Conservation (phyloP, 2,113 vertebrate species). For the Sclerurus mexicanus region DNA sequence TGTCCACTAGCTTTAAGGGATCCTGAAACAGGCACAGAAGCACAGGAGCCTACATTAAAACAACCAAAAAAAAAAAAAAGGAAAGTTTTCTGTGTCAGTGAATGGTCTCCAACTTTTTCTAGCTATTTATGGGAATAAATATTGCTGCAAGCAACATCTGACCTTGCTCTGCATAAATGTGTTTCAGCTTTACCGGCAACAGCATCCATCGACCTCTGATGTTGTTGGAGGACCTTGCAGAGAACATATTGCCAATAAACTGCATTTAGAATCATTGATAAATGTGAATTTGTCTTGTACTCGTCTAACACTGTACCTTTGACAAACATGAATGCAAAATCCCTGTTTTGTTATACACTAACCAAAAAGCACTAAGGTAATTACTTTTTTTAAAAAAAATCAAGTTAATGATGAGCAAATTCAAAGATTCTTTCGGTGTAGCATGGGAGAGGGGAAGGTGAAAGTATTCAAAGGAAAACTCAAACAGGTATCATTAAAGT, state of each 20-base stretch:
- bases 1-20: background rate
- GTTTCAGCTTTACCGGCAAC: background rate
- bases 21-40: background rate
- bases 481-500: background rate
- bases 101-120: background rate
- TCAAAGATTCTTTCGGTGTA: background rate
- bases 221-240: background rate
- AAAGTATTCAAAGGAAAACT: background rate
- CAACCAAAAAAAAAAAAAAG: no score
- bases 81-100: background rate
- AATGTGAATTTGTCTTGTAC: background rate
- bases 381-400: background rate
- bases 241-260: background rate
- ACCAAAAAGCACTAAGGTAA: background rate
- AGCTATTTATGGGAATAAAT: background rate
- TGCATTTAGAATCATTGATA: background rate
- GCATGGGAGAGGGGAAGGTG: background rate
- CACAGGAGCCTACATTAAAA: background rate
- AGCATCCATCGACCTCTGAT: background rate
- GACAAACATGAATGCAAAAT: background rate
- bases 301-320: background rate
- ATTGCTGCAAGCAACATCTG: background rate
- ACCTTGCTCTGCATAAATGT: background rate
- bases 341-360: background rate
- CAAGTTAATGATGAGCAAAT: background rate